Percentiles rank a stretch among this genome's conserved stretches.
Conservation (phyloP, 2,888 invertebrate genomes). For the Sclerodermus sp. region DNA sequence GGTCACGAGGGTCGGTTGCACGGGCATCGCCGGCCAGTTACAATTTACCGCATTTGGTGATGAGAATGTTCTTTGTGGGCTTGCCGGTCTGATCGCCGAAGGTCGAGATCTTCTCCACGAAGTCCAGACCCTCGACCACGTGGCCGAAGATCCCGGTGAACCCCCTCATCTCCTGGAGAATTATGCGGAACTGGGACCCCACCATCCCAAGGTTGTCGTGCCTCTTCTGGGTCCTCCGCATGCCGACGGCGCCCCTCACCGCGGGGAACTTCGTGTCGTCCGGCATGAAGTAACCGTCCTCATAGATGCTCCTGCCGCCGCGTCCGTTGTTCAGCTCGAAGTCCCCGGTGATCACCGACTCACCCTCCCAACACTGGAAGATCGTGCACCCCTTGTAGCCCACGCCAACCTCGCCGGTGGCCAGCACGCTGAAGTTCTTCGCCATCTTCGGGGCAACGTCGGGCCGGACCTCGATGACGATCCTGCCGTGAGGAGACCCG, state of each 20-base stretch:
- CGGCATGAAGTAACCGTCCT: slow-evolving; percentile 77
- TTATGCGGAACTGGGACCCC: slow-evolving; percentile 82
- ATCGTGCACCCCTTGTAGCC: slow-evolving; percentile 80
- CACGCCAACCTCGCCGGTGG: slow-evolving; percentile 73
- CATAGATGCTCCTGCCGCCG: slow-evolving; percentile 76
- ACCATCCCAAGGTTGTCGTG: slow-evolving; percentile 80
- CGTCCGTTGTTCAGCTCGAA: slow-evolving; percentile 81
- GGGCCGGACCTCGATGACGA: slow-evolving; percentile 75
- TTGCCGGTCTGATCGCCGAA: slow-evolving; percentile 78
- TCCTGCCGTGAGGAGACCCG: slow-evolving; percentile 69
- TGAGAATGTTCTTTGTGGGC: slow-evolving; percentile 73
- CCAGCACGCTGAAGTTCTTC: slow-evolving; percentile 73
- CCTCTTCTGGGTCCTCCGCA: slow-evolving; percentile 78
- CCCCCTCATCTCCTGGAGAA: slow-evolving; percentile 79
- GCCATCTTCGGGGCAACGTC: slow-evolving; percentile 82
- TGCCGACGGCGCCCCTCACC: slow-evolving; percentile 77
- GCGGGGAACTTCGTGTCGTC: slow-evolving; percentile 79
- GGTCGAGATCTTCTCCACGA: slow-evolving; percentile 77
- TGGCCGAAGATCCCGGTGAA: slow-evolving; percentile 82
- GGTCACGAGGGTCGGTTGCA: too few species aligned
- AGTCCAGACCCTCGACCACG: slow-evolving; percentile 77
- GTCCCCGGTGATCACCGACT: slow-evolving; percentile 80
- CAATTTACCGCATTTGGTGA: slow-evolving; percentile 76
- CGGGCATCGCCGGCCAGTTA: slow-evolving; percentile 50
- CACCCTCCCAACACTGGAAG: slow-evolving; percentile 82